Evolutionary conservation across 2,888 invertebrate genomes (phyloP), one percentile per base, ranked within the genome.

Genomic region (Rhogogaster chlorosoma): DNA sequence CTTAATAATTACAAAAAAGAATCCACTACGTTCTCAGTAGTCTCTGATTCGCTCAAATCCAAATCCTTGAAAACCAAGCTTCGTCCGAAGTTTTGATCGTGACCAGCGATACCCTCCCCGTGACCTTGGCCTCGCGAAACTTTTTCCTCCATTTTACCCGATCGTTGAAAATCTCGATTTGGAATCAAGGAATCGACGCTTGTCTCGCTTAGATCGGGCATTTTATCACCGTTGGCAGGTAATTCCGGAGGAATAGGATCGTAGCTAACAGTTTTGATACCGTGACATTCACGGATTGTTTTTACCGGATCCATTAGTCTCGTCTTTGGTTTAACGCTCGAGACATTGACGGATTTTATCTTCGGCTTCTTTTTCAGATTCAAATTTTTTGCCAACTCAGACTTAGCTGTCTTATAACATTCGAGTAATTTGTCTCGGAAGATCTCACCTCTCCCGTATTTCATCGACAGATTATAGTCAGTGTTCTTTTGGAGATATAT

Each of bases 231-330:
- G 22, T 85, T 84, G 7, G 84, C 49, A 4, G 32, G 77, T 7
- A 77, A 73, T 83, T 4, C 85, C 4, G 0, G 61, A 42, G 67
- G 71, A 22, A 29, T 3, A 9, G 42, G 32, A 80, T 91, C 87
- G 82, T 90, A 91, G 86, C 86, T 92, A 26, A 90, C 75, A 9
- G 92, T 91, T 42, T 83, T 89, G 0, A 87, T 84, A 5, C 90
- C 90, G 49, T 90, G 88, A 84, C 90, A 86, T 7, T 90, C 87
- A 64, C 86, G 87, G 22, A 90, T 49, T 6, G 49, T 85, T 45
- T 26, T 83, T 57, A 29, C 18, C 2, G 61, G 57, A 32, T 29
- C 15, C 22, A 36, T 57, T 22, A 61, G n/a, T 36, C 26, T 36
- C 38, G 32, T 49, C 38, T 61, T 15, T 10, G 12, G 45, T 22